Percentiles rank a stretch among this genome's conserved stretches.
Conservation (phyloP, 2,797 vertebrate species). For the Spondyliosoma cantharus region DNA sequence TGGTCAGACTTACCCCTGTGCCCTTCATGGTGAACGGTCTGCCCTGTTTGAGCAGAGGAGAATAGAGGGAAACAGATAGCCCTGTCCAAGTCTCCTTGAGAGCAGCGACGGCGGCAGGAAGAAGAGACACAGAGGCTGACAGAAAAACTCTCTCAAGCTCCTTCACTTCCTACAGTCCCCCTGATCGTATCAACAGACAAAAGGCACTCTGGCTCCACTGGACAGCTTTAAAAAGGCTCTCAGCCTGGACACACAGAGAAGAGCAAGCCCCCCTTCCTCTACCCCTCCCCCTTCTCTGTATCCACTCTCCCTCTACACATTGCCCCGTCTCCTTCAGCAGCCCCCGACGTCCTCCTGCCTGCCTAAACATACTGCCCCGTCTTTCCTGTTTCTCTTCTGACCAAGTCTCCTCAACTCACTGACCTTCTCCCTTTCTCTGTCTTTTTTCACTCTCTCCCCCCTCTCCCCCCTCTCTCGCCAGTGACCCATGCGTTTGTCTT, state of each 20-base stretch:
- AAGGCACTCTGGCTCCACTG: conserved; percentile 81
- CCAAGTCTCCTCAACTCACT: conserved; percentile 73
- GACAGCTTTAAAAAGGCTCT: conserved; percentile 74
- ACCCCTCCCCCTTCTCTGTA: conserved; percentile 72
- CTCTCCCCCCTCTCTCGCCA: conserved; percentile 44
- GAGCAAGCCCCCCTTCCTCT: conserved; percentile 63
- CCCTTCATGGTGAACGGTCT: conserved; percentile 82
- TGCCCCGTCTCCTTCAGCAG: conserved; percentile 78
- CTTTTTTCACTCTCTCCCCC: conserved; percentile 42
- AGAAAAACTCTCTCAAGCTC: conserved; percentile 75
- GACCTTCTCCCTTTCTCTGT: conserved; percentile 63
- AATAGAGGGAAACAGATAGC: conserved; percentile 66
- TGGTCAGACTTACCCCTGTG: conserved; percentile 84
- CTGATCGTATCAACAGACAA: conserved; percentile 83
- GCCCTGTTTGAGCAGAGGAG: conserved; percentile 62
- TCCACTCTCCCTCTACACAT: conserved; percentile 72
- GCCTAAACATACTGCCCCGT: conserved; percentile 70
- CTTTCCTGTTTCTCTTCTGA: conserved; percentile 73
- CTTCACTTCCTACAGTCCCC: conserved; percentile 76
- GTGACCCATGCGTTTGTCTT: conserved; percentile 90
- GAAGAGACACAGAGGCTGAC: conserved; percentile 72
- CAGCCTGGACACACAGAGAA: conserved; percentile 71
- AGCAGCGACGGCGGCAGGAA: conserved; percentile 58
- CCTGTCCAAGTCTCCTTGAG: conserved; percentile 79
- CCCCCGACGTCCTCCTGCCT: conserved; percentile 70